A percentile compares a stretch with the other conserved stretches of the same genome.
Conservation (phyloP, 2,113 vertebrate genomes). For the Numenius arquata region DNA sequence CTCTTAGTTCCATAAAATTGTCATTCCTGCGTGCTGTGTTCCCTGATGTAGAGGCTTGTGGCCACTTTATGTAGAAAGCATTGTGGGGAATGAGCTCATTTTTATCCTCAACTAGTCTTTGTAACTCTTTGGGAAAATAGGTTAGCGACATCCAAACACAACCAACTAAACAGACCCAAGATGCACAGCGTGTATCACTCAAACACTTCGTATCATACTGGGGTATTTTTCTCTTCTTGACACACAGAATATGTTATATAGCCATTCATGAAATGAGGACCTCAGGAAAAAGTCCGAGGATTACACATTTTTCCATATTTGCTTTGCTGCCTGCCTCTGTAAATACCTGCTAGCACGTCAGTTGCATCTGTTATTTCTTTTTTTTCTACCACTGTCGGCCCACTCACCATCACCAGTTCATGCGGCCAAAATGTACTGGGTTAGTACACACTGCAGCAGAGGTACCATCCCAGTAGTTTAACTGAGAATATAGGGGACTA, state of each 20-base stretch:
- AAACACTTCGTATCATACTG: background rate
- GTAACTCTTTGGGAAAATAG: background rate
- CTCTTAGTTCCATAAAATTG: background rate
- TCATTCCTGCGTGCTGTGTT: background rate
- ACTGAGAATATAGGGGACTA: accelerated
- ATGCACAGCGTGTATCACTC: background rate
- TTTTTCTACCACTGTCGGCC: background rate
- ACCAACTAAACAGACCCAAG: background rate
- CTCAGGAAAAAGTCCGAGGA: background rate
- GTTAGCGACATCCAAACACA: background rate
- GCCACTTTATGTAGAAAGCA: background rate
- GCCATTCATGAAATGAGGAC: background rate
- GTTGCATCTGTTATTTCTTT: background rate
- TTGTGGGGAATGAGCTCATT: background rate
- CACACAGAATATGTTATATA: background rate
- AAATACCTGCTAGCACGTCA: background rate
- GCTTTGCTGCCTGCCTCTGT: accelerated
- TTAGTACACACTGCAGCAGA: background rate
- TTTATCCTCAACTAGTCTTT: background rate
- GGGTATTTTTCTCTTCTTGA: background rate
- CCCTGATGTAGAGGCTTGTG: background rate
- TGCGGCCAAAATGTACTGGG: accelerated
- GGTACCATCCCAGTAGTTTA: background rate
- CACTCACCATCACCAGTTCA: background rate
- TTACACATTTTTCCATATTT: background rate